Percentiles rank a stretch among this genome's conserved stretches.
phyloP scores from a whole-genome alignment of 1,140 invertebrate species.

The Mamestra configurata region DNA sequence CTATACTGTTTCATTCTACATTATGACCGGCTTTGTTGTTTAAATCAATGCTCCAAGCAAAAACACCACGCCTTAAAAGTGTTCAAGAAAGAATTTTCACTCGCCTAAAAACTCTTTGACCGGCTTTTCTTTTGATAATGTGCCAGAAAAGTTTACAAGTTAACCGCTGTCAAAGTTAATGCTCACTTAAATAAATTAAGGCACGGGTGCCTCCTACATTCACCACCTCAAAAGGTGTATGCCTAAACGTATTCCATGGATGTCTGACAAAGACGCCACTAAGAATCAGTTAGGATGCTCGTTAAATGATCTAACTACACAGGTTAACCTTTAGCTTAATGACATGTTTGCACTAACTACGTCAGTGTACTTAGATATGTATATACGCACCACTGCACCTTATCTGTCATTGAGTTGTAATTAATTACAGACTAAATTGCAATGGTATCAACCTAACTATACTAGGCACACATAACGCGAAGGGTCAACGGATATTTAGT shows the following conservation, averaged over 20 bases:
- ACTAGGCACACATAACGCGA: conserved; percentile 77
- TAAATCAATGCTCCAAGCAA: not conserved
- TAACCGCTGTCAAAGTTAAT: conserved; percentile 4
- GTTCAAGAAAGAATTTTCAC: conserved; percentile 5
- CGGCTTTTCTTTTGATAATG: not conserved
- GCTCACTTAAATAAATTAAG: conserved; percentile 9
- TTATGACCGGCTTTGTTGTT: not conserved
- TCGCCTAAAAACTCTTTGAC: conserved; percentile 1
- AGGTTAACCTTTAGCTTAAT: conserved; percentile 49
- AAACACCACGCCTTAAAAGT: not conserved
- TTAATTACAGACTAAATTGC: conserved; percentile 83
- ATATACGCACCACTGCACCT: conserved; percentile 74
- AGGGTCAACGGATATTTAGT: conserved; percentile 85
- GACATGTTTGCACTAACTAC: conserved; percentile 47
- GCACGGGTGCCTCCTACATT: conserved; percentile 5
- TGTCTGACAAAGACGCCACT: conserved; percentile 29
- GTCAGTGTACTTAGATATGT: conserved; percentile 55
- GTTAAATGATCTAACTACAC: conserved; percentile 42
- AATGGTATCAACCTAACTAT: conserved; percentile 64
- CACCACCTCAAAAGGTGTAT: conserved; percentile 2
- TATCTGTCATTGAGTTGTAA: conserved; percentile 84
- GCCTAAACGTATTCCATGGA: conserved; percentile 23
- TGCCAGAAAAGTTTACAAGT: not conserved
- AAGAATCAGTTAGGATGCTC: conserved; percentile 45
- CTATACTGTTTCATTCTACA: conserved; percentile 10